Conservation (phyloP, 2,113 vertebrate species). For the Corydoras maculifer region DNA sequence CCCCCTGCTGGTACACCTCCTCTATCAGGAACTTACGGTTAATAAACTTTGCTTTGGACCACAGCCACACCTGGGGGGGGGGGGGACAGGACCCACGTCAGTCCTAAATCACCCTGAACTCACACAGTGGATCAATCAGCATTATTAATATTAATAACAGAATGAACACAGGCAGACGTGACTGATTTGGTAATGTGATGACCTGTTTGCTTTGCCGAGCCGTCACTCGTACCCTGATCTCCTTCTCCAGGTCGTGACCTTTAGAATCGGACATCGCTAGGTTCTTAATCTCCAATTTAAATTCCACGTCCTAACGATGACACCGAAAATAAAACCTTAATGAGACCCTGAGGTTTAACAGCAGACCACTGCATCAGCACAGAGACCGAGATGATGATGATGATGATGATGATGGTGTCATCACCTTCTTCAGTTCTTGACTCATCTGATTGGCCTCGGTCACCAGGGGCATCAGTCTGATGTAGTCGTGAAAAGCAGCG, state of each 20-base stretch:
- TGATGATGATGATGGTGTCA: background rate
- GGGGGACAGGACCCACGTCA: background rate
- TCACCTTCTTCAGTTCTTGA: constrained; percentile 76
- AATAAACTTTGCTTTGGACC: constrained; percentile 84
- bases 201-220: constrained; percentile 66
- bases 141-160: background rate
- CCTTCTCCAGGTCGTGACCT: constrained; percentile 78
- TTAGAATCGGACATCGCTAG: constrained; percentile 75
- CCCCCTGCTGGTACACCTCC: constrained; percentile 70
- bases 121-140: background rate
- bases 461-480: constrained; percentile 78
- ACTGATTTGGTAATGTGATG: background rate
- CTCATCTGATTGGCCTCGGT: constrained; percentile 86
- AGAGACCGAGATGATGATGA: background rate
- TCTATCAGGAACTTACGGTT: constrained; percentile 88
- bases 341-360: background rate
- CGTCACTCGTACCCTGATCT: constrained; percentile 72
- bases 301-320: constrained; percentile 66
- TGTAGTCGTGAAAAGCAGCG: constrained; percentile 79
- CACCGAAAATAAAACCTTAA: background rate
- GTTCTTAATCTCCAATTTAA: constrained; percentile 84
- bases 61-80: constrained; percentile 75
- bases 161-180: too few relatives aligned
- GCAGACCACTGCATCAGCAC: background rate
- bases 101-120: background rate